phyloP scores from a whole-genome alignment of 2,797 vertebrate genomes.

The Enteromius treurensis region DNA sequence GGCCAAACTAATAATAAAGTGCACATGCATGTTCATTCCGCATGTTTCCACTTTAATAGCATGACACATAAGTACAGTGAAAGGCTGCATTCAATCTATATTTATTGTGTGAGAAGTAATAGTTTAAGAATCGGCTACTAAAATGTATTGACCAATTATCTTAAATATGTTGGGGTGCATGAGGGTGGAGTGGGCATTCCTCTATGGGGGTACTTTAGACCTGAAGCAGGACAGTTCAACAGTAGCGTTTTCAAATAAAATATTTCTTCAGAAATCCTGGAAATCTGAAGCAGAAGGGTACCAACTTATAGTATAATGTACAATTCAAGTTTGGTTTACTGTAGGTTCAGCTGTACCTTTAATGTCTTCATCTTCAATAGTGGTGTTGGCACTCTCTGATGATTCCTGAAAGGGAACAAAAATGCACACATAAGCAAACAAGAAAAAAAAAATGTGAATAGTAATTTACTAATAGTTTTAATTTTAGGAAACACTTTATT shows the following conservation, averaged over 20 bases:
- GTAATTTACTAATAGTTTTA: not conserved
- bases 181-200: not conserved
- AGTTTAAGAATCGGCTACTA: not conserved
- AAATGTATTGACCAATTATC: not conserved
- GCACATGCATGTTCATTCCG: not conserved
- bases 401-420: slow-evolving; percentile 84
- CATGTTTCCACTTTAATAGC: not conserved
- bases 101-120: not conserved
- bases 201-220: not conserved
- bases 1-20: not conserved
- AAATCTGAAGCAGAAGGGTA: not conserved
- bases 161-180: not conserved
- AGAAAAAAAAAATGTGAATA: not conserved
- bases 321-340: not conserved
- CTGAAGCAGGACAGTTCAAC: not conserved
- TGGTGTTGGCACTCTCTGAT: slow-evolving; percentile 95
- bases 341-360: slow-evolving; percentile 83
- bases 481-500: no score
- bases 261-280: not conserved
- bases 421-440: not conserved
- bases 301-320: not conserved
- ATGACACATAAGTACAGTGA: not conserved
- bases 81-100: not conserved
- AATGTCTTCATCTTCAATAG: slow-evolving; percentile 96
- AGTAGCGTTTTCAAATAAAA: not conserved